Percentiles rank a stretch among this genome's conserved stretches.
phyloP scores from a whole-genome alignment of 35 echinoderm and acorn worm genomes.

The Eucidaris tribuloides region DNA sequence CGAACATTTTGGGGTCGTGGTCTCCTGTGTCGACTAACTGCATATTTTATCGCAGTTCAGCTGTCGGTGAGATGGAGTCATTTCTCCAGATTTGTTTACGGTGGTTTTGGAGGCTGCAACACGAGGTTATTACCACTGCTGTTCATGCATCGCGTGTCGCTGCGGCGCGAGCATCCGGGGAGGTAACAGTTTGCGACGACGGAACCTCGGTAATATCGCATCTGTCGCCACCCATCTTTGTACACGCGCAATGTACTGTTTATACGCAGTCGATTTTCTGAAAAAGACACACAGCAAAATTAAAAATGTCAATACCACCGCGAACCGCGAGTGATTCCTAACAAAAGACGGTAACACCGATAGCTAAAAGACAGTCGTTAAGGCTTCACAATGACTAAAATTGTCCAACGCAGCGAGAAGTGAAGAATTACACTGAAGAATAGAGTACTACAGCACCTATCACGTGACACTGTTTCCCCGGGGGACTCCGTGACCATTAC shows the following conservation, averaged over 20 bases:
- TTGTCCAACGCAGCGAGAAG: not conserved
- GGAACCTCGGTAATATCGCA: too few relatives aligned
- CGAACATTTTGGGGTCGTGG: not conserved
- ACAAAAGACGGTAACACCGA: not conserved
- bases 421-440: not conserved
- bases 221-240: not conserved
- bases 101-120: not conserved
- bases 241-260: constrained; percentile 7
- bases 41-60: too few relatives aligned
- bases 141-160: not conserved
- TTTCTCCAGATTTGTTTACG: not conserved
- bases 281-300: not conserved
- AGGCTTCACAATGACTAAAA: not conserved
- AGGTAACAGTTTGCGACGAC: too few relatives aligned
- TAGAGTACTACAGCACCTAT: not conserved
- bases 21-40: not conserved
- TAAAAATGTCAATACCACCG: not conserved
- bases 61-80: not conserved
- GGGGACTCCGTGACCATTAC: not conserved
- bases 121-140: too few relatives aligned
- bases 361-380: not conserved
- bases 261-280: not conserved
- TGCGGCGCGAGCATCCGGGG: not conserved
- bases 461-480: not conserved
- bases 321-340: not conserved